phyloP scores from a whole-genome alignment of 2,888 invertebrate species.

The Cataglyphis livida region DNA sequence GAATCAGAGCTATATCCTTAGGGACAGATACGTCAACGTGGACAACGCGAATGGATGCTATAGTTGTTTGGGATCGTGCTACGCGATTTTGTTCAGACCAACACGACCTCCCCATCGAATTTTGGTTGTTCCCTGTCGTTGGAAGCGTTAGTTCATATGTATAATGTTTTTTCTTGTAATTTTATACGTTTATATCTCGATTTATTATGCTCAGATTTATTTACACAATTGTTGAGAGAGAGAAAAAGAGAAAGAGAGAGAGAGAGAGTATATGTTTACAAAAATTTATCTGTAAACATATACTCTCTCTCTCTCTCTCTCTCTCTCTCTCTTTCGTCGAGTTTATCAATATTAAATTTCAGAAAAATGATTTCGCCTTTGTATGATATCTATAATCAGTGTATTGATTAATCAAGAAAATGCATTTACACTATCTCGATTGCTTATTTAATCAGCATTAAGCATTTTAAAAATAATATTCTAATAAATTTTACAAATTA shows the following conservation, averaged over 20 bases:
- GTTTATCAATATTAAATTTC: too few species aligned
- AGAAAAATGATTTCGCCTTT: too few species aligned
- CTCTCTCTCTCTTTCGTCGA: too few species aligned
- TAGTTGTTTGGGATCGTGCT: conserved; percentile 60
- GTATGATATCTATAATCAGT: not conserved
- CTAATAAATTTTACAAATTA: not conserved
- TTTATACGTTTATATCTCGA: not conserved
- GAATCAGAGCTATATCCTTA: conserved; percentile 79
- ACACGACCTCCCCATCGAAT: not conserved
- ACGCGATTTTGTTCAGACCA: conserved; percentile 32
- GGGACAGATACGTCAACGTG: conserved; percentile 85
- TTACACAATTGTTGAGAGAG: not conserved
- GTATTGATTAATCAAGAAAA: not conserved
- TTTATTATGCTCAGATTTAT: not conserved
- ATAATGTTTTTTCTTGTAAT: not conserved
- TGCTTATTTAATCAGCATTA: not conserved
- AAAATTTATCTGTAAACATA: too few species aligned
- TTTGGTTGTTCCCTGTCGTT: not conserved
- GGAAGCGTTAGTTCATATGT: not conserved
- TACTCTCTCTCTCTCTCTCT: too few species aligned
- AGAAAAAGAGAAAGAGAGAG: too few species aligned
- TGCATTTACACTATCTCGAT: not conserved
- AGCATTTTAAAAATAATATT: not conserved
- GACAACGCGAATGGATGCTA: conserved; percentile 77
- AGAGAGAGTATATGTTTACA: not conserved